phyloP scores from a whole-genome alignment of 2,113 vertebrate genomes.

The Aptenodytes forsteri region DNA sequence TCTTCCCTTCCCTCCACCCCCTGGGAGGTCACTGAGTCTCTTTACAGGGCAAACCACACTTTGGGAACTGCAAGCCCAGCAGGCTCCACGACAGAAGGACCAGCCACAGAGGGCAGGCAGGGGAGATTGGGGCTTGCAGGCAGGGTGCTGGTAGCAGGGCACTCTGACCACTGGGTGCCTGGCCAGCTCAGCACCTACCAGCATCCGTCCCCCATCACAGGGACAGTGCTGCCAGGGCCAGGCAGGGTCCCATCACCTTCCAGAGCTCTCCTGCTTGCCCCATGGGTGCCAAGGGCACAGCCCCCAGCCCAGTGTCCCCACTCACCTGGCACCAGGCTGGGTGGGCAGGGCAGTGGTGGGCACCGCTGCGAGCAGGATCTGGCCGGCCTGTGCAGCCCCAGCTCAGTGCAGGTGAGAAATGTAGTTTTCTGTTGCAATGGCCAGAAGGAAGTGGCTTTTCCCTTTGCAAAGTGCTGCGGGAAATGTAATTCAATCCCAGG shows the following conservation, averaged over 20 bases:
- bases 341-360: not conserved
- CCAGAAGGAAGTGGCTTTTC: not conserved
- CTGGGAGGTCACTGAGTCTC: not conserved
- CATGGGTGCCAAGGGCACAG: not conserved
- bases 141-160: not conserved
- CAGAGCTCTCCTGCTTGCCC: not conserved
- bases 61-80: not conserved
- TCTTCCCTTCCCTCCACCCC: not conserved
- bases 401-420: not conserved
- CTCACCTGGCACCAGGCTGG: not conserved
- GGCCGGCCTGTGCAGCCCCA: not conserved
- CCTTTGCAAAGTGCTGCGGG: not conserved
- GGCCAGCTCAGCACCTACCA: not conserved
- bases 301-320: not conserved
- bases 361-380: not conserved
- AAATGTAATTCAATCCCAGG: not conserved
- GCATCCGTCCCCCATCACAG: not conserved
- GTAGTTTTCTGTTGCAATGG: not conserved
- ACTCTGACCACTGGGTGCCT: not conserved
- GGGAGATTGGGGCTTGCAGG: not conserved
- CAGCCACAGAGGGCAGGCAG: not conserved
- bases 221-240: not conserved
- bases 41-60: not conserved
- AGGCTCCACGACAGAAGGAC: not conserved
- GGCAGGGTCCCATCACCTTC: not conserved